Base-by-base conservation (phyloP, 1,140 invertebrate species). In the Scaptomyza montana region DNA sequence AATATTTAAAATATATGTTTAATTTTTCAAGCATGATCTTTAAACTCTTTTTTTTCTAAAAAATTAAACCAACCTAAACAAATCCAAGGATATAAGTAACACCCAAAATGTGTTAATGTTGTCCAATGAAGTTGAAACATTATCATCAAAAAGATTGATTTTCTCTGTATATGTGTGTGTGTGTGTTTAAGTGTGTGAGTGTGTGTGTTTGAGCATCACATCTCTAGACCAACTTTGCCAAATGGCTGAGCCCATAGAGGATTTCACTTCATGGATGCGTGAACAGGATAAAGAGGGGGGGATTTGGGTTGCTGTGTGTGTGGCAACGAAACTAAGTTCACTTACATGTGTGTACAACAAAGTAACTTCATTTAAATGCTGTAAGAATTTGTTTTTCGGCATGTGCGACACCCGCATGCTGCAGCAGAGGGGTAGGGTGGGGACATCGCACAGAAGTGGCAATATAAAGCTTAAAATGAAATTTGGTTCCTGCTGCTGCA, bases 311-410 rank as follows among this genome's bases (percentile, higher is more conserved):
- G 21, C 2, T 25, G 21, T 25, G 21, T 25, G 21, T 25, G 21
- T 25, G 21, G 21, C 21, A 47, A 49, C 63, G 63, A 57, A 43
- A 65, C 41, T 25, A 72, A 72, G 50, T 64, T 64, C 57, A 71
- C 57, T 70, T 70, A 74, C 67, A 75, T 39, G 68, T 60, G 50
- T 64, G 50, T 64, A 74, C 74, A 74, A 77, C 77, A 79, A 77
- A 79, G 59, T 74, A 65, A 77, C 69, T 87, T 82, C 79, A 84
- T 87, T 87, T 89, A 79, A 87, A 78, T 87, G 79, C 87, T 82
- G 84, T 89, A 82, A 72, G 84, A 87, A 81, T 89, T 87, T 87
- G 84, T 87, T 76, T 30, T 82, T 69, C 76, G 73, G 66, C 72
- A 68, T 87, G 74, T 79, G 75, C 63, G 74, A 82, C 78, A 86